Evolutionary conservation across 2,113 vertebrate species (phyloP).

Genomic region (Riparia riparia): DNA sequence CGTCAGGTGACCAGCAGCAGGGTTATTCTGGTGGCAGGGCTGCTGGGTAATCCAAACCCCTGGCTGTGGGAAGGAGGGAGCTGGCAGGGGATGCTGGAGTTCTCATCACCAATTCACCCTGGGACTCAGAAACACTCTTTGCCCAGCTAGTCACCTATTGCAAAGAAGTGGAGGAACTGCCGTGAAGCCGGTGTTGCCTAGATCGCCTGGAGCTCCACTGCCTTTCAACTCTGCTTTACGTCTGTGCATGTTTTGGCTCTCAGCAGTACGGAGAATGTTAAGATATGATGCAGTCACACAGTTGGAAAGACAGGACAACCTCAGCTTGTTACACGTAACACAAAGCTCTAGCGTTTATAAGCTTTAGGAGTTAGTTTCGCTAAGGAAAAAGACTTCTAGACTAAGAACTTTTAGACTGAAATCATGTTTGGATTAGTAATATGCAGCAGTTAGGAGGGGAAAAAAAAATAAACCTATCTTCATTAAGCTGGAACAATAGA

Average conservation of each 20-base stretch:
- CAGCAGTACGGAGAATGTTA: background rate
- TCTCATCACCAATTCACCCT: background rate
- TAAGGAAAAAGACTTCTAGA: background rate
- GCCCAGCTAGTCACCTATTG: background rate
- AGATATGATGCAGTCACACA: background rate
- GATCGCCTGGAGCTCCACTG: background rate
- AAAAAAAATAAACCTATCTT: background rate
- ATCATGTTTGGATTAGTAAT: background rate
- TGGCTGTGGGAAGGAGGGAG: constrained; percentile 28
- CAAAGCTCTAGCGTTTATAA: background rate
- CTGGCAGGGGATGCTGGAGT: constrained; percentile 30
- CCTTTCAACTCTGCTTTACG: background rate
- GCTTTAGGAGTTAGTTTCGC: background rate
- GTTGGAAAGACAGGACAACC: background rate
- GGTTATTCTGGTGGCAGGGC: constrained; percentile 29
- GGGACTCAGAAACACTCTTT: background rate
- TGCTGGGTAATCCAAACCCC: constrained; percentile 47
- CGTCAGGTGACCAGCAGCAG: constrained; percentile 17
- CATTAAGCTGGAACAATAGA: background rate
- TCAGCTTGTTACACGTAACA: background rate
- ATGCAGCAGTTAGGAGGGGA: background rate
- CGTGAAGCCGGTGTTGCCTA: rapidly evolving
- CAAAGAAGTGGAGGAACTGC: background rate
- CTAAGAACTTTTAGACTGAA: background rate
- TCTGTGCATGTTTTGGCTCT: background rate